Base-by-base conservation (phyloP, 2,113 vertebrate genomes). In the Sander vitreus region DNA sequence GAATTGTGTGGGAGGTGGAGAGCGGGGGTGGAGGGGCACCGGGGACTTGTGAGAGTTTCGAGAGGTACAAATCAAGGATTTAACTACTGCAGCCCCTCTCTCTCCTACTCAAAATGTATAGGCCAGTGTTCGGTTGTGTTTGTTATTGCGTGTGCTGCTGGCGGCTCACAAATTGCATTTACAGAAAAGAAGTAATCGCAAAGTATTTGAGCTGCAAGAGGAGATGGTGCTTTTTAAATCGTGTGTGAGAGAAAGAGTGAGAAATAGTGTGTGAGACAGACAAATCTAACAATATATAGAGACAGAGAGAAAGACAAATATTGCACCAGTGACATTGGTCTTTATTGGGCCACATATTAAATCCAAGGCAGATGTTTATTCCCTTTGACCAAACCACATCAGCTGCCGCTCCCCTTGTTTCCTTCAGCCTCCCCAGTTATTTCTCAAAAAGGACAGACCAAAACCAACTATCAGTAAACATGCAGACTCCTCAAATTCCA, bases 31-130 rank as follows among this genome's bases (percentile, higher is more conserved):
- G 92, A 80, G 63, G 78, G 70, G 84, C 90, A 84, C 71, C 4
- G 79, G 90, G 91, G 91, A 90, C 92, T 89, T 92, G 86, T 92
- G 92, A 92, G 89, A 91, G 88, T 91, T 93, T 87, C 74, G 76
- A 73, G 89, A 93, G 89, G 92, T 93, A 95, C 95, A 95, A 95
- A 95, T 95, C 95, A 95, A 93, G 84, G 88, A 89, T 93, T 93
- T 94, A 93, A 94, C 94, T 92, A 89, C 86, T 84, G 84, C 88
- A 69, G 73, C 81, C 74, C 78, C 36, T 39, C 36, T 83, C 77
- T 73, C 59, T 78, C 23, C 48, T 75, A 60, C 86, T 85, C 88
- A 82, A 71, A 77, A 86, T 76, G 71, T 62, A 64, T 39, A 64
- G 76, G 75, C 64, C 63, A 39, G 72, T 50, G 72, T 76, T 75